These are phyloP conservation scores for Ochropacha duplaris DNA, from an alignment of 2,888 invertebrate genomes.

Conservation along the genomic window DNA sequence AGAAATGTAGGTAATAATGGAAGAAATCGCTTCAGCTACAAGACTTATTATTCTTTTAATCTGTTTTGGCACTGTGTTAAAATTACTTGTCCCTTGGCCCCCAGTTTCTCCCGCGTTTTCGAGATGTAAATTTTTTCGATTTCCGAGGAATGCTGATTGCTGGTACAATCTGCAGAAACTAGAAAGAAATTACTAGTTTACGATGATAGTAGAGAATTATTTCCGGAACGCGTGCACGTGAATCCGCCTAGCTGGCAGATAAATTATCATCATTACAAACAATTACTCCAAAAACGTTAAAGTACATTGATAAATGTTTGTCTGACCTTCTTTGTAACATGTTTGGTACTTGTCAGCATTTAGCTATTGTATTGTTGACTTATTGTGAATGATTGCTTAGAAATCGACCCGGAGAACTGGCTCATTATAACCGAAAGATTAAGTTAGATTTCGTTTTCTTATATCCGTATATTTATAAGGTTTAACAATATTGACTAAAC, in stretches of 20 bases:
- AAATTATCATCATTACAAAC: neutral
- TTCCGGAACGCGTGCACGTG: neutral
- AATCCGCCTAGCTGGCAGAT: neutral
- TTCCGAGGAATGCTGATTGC: no score
- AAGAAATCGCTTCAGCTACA: no score
- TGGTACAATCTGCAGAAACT: no score
- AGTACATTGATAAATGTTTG: neutral
- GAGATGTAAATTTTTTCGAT: no score
- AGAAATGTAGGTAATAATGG: no score
- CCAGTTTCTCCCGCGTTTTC: no score
- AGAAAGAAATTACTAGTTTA: no score
- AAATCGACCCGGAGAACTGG: neutral
- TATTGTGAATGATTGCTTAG: neutral
- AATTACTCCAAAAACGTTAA: neutral
- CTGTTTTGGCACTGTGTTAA: no score
- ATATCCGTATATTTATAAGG: neutral
- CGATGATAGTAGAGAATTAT: neutral
- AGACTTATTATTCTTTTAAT: no score
- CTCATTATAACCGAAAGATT: neutral
- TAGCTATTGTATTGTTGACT: neutral
- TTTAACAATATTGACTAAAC: no score
- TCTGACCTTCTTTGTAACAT: slow-evolving; percentile 2
- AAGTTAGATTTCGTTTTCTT: neutral
- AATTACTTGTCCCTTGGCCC: no score
- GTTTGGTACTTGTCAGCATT: neutral